Base-by-base conservation (phyloP, 2,797 vertebrate genomes). In the Dermochelys coriacea region DNA sequence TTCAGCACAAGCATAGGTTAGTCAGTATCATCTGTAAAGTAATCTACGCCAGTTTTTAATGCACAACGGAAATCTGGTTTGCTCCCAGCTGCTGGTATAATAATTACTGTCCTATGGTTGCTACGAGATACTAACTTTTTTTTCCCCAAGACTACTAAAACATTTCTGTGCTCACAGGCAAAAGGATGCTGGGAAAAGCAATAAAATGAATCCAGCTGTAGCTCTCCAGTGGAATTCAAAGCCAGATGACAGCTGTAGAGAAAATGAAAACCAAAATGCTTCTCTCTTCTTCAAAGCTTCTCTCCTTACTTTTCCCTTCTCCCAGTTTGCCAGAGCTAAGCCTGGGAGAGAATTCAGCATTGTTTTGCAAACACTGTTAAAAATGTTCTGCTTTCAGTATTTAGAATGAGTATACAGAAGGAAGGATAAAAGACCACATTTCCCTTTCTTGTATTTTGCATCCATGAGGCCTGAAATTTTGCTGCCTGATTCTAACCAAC, bases 101-200 rank as follows among this genome's bases (percentile, higher is more conserved):
- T 99, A 99, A 99, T 99, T 99, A 99, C 98, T 99, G 98, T 99
- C 98, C 98, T 99, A 98, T 98, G 98, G 98, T 99, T 99, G 98
- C 98, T 99, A 99, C 99, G 98, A 99, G 98, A 99, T 99, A 98
- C 97, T 98, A 98, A 98, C 97, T 98, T 98, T 98, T 95, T 96
- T 97, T 98, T 97, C 3, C 94, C 97, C 94, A 97, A 98, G 97
- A 98, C 96, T 98, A 98, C 98, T 98, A 98, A 97, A 98, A 98
- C 96, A 96, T 98, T 98, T 98, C 98, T 98, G 98, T 98, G 91
- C 88, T 84, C 97, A 96, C 98, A 98, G 98, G 98, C 98, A 98
- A 98, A 98, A 98, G 98, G 98, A 98, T 98, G 98, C 93, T 97
- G 98, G 98, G 98, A 98, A 99, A 99, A 99, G 98, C 98, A 98